phyloP scores from a whole-genome alignment of 2,113 vertebrate genomes.

The Trogon melanurus region DNA sequence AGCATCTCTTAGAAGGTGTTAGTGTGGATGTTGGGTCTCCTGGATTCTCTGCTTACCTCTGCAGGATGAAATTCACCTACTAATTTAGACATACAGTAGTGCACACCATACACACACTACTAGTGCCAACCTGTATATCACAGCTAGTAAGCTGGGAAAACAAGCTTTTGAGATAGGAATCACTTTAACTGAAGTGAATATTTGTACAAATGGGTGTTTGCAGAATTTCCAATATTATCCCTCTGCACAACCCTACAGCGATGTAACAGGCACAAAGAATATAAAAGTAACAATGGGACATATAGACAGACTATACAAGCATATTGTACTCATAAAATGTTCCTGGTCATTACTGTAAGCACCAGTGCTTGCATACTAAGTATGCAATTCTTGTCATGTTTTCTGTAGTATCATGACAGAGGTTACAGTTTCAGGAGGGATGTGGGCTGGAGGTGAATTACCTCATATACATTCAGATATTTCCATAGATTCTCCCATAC shows the following conservation, averaged over 20 bases:
- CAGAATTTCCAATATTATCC: background rate
- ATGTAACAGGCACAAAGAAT: background rate
- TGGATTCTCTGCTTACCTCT: background rate
- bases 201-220: background rate
- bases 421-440: background rate
- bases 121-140: background rate
- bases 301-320: background rate
- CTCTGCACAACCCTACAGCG: background rate
- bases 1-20: background rate
- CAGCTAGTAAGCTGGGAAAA: background rate
- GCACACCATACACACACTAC: rapidly evolving
- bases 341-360: background rate
- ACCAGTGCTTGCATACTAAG: background rate
- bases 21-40: background rate
- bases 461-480: background rate
- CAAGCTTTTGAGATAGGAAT: background rate
- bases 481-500: background rate
- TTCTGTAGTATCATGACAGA: background rate
- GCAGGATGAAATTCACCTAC: background rate
- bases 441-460: background rate
- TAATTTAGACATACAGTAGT: background rate
- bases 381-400: background rate
- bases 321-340: background rate
- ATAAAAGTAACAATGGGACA: background rate
- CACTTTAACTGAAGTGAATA: background rate